phyloP scores from a whole-genome alignment of 2,888 invertebrate species.

The Salpingus planirostris region DNA sequence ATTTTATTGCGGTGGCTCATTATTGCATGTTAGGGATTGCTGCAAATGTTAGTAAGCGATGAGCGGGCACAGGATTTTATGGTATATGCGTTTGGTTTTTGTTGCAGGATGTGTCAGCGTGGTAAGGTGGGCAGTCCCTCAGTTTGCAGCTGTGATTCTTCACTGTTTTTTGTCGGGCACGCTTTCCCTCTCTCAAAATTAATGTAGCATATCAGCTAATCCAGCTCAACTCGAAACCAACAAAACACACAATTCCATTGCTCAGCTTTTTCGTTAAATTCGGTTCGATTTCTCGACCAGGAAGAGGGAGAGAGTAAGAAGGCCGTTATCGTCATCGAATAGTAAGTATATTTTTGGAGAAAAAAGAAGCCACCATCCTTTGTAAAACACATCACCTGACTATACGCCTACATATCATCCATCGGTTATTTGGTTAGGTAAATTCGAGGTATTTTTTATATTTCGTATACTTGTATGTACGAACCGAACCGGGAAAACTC shows the following conservation, averaged over 20 bases:
- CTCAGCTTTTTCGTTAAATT: slow-evolving; percentile 18
- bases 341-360: slow-evolving; percentile 1
- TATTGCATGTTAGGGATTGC: slow-evolving; percentile 10
- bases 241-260: slow-evolving; percentile 20
- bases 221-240: slow-evolving; percentile 23
- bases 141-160: slow-evolving; percentile 37
- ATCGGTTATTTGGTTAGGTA: too few relatives aligned
- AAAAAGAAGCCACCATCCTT: slow-evolving; percentile 5
- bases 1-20: slow-evolving; percentile 4
- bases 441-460: too few relatives aligned
- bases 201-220: slow-evolving; percentile 29
- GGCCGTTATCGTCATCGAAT: neutral
- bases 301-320: too few relatives aligned
- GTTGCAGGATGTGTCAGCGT: slow-evolving; percentile 40
- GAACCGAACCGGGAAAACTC: too few relatives aligned
- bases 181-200: slow-evolving; percentile 32
- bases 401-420: too few relatives aligned
- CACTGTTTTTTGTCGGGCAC: slow-evolving; percentile 36
- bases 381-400: slow-evolving; percentile 12
- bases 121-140: slow-evolving; percentile 36
- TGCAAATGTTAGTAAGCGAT: slow-evolving; percentile 7
- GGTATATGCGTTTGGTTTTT: slow-evolving; percentile 24
- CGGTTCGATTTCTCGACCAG: neutral
- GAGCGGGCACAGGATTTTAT: slow-evolving; percentile 11
- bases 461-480: too few relatives aligned